Conservation (phyloP, 2,888 invertebrate genomes). For the Parnassius orleans region DNA sequence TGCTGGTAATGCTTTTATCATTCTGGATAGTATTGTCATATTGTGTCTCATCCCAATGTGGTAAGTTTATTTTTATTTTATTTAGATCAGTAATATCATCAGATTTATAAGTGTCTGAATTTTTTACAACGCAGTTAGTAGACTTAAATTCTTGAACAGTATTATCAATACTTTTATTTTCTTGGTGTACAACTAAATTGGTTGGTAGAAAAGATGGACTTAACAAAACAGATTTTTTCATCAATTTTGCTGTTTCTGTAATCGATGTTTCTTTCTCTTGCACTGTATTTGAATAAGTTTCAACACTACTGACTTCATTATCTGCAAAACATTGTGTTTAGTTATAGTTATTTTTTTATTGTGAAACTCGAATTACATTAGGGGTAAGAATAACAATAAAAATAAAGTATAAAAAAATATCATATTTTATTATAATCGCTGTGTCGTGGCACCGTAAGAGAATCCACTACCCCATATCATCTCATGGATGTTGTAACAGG, state of each 20-base stretch:
- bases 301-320: too few species aligned
- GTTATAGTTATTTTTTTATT: too few species aligned
- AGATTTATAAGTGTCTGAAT: background rate
- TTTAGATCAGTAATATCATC: background rate
- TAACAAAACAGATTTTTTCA: constrained; percentile 65
- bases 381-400: too few species aligned
- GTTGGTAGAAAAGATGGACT: constrained; percentile 61
- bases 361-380: too few species aligned
- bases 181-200: constrained; percentile 30
- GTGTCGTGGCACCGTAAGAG: too few species aligned
- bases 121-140: background rate
- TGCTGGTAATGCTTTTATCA: background rate
- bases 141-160: background rate
- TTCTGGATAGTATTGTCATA: background rate
- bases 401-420: too few species aligned
- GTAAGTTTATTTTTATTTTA: background rate
- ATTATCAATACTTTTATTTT: background rate
- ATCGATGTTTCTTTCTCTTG: constrained; percentile 49
- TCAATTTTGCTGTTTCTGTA: constrained; percentile 64
- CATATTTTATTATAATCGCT: too few species aligned
- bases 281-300: too few species aligned
- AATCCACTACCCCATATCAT: too few species aligned
- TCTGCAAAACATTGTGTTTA: too few species aligned
- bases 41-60: background rate
- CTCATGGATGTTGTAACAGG: too few species aligned